Conservation (phyloP, 2,113 vertebrate genomes). For the Melanerpes aurifrons region DNA sequence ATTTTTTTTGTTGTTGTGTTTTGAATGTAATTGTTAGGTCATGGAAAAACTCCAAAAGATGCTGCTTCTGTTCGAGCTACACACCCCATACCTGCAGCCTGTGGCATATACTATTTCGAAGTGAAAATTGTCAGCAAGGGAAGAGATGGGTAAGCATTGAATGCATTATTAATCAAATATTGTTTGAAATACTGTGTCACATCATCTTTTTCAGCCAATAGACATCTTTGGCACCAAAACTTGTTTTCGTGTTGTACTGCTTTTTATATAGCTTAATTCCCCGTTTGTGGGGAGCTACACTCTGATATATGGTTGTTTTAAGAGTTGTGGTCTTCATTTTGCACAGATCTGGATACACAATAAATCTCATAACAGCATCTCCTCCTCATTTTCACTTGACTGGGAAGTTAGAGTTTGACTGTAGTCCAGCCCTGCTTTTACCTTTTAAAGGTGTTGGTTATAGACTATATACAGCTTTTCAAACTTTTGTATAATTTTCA, state of each 20-base stretch:
- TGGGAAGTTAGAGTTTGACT: neutral
- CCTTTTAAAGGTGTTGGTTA: neutral
- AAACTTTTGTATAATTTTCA: neutral
- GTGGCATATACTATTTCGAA: conserved; percentile 99
- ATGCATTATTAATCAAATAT: neutral
- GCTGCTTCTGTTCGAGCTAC: conserved; percentile 97
- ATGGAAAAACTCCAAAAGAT: conserved; percentile 98
- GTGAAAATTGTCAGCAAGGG: conserved; percentile 99
- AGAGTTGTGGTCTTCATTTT: neutral
- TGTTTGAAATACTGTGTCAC: neutral
- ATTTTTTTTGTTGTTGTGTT: neutral
- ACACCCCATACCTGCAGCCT: conserved; percentile 97
- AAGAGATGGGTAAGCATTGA: conserved; percentile 92
- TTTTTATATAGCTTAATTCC: neutral
- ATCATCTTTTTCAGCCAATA: neutral
- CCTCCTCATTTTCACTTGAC: neutral
- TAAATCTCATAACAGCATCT: neutral
- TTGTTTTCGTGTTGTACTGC: neutral
- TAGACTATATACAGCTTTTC: neutral
- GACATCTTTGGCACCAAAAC: neutral
- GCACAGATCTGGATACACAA: neutral
- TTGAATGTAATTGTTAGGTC: conserved; percentile 81
- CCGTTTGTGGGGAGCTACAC: neutral
- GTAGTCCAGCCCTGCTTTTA: neutral
- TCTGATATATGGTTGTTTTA: neutral